Conservation (phyloP, 1,140 invertebrate species). For the Homalodisca vitripennis region DNA sequence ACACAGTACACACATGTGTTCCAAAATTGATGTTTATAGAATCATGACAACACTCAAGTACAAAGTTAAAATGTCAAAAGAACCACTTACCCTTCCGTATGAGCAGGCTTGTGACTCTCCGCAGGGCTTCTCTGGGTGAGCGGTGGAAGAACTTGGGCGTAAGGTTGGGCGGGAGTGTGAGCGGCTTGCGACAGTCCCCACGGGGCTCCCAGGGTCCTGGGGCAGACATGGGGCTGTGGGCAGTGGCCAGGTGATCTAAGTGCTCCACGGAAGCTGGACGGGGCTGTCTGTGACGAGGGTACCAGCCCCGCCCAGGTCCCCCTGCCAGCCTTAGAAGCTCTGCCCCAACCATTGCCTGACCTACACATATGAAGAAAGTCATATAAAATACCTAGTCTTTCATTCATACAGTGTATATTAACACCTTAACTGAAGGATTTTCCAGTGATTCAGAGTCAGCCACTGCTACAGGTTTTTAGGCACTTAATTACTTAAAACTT, state of each 20-base stretch:
- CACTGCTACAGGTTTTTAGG: no score
- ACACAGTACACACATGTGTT: no score
- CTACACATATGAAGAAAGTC: conserved; percentile 39
- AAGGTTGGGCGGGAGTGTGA: conserved; percentile 79
- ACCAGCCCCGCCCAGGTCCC: conserved; percentile 79
- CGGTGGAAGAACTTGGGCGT: conserved; percentile 83
- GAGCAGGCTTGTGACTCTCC: conserved; percentile 81
- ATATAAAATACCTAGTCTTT: no score
- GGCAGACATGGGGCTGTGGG: conserved; percentile 49
- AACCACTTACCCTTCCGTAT: conserved; percentile 77
- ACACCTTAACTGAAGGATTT: no score
- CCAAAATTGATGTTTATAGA: no score
- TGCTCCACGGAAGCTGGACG: conserved; percentile 81
- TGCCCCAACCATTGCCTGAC: conserved; percentile 67
- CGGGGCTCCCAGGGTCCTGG: conserved; percentile 53
- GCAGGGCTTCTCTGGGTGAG: conserved; percentile 76
- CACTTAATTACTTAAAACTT: no score
- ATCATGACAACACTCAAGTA: no score
- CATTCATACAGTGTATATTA: no score
- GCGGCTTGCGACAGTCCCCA: conserved; percentile 63
- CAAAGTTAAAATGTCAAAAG: no score
- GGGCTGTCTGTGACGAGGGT: conserved; percentile 66
- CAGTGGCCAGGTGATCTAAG: conserved; percentile 63
- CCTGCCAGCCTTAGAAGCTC: conserved; percentile 73
- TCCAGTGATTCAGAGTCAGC: no score